Percentiles rank a stretch among this genome's conserved stretches.
Evolutionary conservation across 2,888 invertebrate genomes (phyloP).

Genomic region (Eupithecia subumbrata): DNA sequence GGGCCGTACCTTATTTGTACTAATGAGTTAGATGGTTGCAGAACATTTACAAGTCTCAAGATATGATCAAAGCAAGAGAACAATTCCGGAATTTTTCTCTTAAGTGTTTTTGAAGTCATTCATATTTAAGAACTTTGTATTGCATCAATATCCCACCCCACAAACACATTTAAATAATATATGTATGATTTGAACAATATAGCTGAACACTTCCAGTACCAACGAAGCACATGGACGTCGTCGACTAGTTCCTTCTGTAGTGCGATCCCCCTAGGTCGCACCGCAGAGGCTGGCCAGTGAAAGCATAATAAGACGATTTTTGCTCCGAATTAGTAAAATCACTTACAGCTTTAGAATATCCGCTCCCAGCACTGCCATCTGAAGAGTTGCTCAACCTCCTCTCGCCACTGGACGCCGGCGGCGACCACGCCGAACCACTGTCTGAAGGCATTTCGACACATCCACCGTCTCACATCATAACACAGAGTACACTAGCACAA

Average conservation of each 20-base stretch:
- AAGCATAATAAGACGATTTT: not conserved
- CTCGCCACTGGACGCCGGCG: slow-evolving; percentile 79
- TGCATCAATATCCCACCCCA: not conserved
- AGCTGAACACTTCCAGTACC: not conserved
- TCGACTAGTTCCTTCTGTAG: too few relatives aligned
- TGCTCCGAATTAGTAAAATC: not conserved
- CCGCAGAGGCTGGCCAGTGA: too few relatives aligned
- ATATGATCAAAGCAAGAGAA: slow-evolving; percentile 3
- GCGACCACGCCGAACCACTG: slow-evolving; percentile 79
- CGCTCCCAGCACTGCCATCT: slow-evolving; percentile 80
- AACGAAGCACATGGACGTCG: too few relatives aligned
- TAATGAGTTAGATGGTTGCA: not conserved
- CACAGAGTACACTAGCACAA: slow-evolving; percentile 64
- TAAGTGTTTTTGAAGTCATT: not conserved
- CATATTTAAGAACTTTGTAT: not conserved
- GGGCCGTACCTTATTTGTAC: slow-evolving; percentile 3
- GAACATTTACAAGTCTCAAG: slow-evolving; percentile 4
- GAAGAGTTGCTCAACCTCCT: slow-evolving; percentile 81
- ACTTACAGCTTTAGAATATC: slow-evolving; percentile 81
- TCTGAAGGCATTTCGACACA: slow-evolving; percentile 78
- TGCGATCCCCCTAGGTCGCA: too few relatives aligned
- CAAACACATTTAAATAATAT: not conserved
- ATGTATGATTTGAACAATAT: not conserved
- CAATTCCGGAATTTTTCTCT: not conserved
- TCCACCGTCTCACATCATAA: slow-evolving; percentile 74